phyloP scores from a whole-genome alignment of 2,113 vertebrate genomes.

The Gasterosteus aculeatus region DNA sequence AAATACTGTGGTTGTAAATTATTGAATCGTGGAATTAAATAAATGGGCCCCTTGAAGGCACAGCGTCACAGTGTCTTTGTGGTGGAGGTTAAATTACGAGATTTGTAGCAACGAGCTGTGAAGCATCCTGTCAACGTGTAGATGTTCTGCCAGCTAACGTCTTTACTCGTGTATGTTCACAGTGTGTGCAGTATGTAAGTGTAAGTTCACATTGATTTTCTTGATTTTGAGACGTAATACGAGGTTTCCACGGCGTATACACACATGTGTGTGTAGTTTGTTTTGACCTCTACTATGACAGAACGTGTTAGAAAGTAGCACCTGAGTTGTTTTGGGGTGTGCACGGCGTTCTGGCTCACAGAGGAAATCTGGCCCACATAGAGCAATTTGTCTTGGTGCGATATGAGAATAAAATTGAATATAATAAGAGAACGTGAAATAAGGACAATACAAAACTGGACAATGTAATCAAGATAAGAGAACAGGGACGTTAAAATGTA shows the following conservation, averaged over 20 bases:
- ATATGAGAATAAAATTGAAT: too few species aligned
- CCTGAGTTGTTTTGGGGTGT: slow-evolving; percentile 43
- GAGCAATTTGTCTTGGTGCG: too few species aligned
- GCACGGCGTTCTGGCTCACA: slow-evolving; percentile 54
- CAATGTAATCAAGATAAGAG: too few species aligned
- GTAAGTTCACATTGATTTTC: neutral
- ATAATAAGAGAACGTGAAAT: too few species aligned
- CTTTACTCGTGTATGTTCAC: slow-evolving; percentile 10
- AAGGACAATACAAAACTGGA: too few species aligned
- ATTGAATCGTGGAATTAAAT: slow-evolving; percentile 57
- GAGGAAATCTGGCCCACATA: slow-evolving; percentile 46
- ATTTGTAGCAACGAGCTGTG: neutral
- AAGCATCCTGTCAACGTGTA: slow-evolving; percentile 4
- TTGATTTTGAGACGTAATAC: slow-evolving; percentile 1
- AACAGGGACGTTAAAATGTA: too few species aligned
- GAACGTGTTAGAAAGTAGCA: slow-evolving; percentile 28
- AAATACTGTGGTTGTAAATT: slow-evolving; percentile 60
- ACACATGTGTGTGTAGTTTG: neutral
- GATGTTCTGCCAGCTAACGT: neutral
- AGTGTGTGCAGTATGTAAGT: neutral
- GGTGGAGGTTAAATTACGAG: neutral
- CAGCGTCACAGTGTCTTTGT: slow-evolving; percentile 4
- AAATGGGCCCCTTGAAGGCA: slow-evolving; percentile 40
- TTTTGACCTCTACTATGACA: slow-evolving; percentile 32
- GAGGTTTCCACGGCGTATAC: slow-evolving; percentile 1